Base-by-base conservation (phyloP, 2,113 vertebrate species). In the Phycodurus eques region DNA sequence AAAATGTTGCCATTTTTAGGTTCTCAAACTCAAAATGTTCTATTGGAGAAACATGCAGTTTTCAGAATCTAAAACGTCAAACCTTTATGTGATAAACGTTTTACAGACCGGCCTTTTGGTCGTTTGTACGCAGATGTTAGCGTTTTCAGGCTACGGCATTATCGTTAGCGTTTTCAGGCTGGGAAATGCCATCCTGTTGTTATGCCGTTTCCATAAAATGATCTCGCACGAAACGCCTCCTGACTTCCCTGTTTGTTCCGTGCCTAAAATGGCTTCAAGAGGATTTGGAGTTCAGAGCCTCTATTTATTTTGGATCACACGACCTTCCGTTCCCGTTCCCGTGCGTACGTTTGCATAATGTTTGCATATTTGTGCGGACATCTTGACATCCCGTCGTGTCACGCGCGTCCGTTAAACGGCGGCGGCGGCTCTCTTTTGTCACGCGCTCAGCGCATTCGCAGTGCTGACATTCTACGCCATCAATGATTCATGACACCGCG, bases 401-500 rank as follows among this genome's bases (percentile, higher is more conserved):
- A 14, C 56, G 56, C 22, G 4, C 49, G 27, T 31, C 27, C 13
- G 27, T 33, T 17, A 64, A 62, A 62, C 19, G 39, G 42, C 9
- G n/a, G 5, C 42, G 42, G 12, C 31, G 13, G 27, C 13, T 33
- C 42, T 66, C 27, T 70, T 76, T 70, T 51, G 39, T 31, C 35
- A 59, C 42, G 47, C 39, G 49, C 65, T 79, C 72, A n/a, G 72
- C 67, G 39, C 62, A 22, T 42, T n/a, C 4, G 47, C 43, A 22
- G 20, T 61, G 72, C 14, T 47, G 77, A 47, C 63, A 42, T 39
- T 17, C 51, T 43, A 3, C 31, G 13, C 9, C 44, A 70, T 76
- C 53, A 70, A 54, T 67, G 67, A 76, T 73, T 70, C 5, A 73
- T 70, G 71, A 63, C 39, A 54, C 43, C 33, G 15, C 0, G 17